Base-by-base conservation (phyloP, 2,888 invertebrate species). In the Magallana nippona region DNA sequence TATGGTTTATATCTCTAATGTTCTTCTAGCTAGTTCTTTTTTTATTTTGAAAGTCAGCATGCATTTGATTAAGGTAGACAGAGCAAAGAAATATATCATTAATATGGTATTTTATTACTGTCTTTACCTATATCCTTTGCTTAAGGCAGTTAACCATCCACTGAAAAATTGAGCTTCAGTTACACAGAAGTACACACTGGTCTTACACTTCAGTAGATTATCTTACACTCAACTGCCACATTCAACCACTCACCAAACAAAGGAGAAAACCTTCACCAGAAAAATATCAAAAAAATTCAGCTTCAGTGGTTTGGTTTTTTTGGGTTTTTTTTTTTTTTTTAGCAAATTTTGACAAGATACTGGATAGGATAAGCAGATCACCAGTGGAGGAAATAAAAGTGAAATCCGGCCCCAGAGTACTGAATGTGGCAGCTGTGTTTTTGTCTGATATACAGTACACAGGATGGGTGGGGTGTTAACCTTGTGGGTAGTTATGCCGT, bases 21-120 rank as follows among this genome's bases (percentile, higher is more conserved):
- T 3, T 27, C 1, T 27, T 32, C 71, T 71, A 71, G 71, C 71
- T 71, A 71, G 71, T 27, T 27, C 13, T 32, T 32, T 17, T 32
- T 13, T 27, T 0, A 1, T 27, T 10, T 10, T 22, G 71, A 71
- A 19, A 27, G 22, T 71, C 19, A 27, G 71, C 71, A 71, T 71
- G 71, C 71, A 44, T 71, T 71, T 71, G 71, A 32, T 71, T 71
- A 71, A 22, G 32, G 62, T 32, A 71, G 71, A 27, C 13, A 71
- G 62, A 71, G 22, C 32, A 27, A 3, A 22, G 27, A 71, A 27
- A 71, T n/a, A n/a, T 60, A 22, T 71, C 15, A 8, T 60, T 32
- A 27, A 27, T 63, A 44, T 44, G 44, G 44, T 44, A 44, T 44
- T 44, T 44, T 44, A 44, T 44, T 44, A 44, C 32, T 5, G 8